phyloP scores from a whole-genome alignment of 1,140 invertebrate genomes.

The Reticulitermes speratus region DNA sequence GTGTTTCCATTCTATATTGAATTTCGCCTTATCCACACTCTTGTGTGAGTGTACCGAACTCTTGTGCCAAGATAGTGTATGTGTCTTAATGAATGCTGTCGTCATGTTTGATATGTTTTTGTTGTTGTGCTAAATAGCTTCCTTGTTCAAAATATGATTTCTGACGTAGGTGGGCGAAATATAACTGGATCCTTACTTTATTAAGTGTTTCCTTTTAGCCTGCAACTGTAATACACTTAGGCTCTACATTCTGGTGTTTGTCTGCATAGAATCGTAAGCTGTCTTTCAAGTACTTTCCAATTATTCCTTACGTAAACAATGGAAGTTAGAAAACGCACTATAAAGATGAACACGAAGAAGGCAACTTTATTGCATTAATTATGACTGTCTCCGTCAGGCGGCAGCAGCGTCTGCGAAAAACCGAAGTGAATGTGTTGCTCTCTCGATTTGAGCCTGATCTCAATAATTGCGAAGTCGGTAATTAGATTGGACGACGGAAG shows the following conservation, averaged over 20 bases:
- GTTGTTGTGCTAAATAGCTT: no score
- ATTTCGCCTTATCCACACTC: no score
- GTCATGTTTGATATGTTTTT: no score
- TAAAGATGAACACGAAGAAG: constrained; percentile 12
- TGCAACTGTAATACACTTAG: background rate
- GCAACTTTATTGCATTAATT: constrained; percentile 14
- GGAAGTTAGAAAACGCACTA: background rate
- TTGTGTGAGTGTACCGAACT: no score
- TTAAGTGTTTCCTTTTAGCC: background rate
- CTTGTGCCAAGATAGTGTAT: no score
- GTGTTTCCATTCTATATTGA: no score
- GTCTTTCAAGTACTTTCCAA: background rate
- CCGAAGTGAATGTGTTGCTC: background rate
- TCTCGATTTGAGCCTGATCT: background rate
- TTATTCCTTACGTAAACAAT: constrained; percentile 16
- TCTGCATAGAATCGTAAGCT: background rate
- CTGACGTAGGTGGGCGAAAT: background rate
- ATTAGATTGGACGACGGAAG: background rate
- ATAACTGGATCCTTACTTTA: background rate
- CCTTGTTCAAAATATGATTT: no score
- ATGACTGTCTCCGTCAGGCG: constrained; percentile 1
- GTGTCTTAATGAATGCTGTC: no score
- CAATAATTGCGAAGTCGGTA: constrained; percentile 10
- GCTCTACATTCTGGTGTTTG: background rate
- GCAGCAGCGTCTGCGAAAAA: background rate